Evolutionary conservation across 2,888 invertebrate genomes (phyloP), one percentile per base, ranked within the genome.

Genomic region (Ctenicera cuprea): DNA sequence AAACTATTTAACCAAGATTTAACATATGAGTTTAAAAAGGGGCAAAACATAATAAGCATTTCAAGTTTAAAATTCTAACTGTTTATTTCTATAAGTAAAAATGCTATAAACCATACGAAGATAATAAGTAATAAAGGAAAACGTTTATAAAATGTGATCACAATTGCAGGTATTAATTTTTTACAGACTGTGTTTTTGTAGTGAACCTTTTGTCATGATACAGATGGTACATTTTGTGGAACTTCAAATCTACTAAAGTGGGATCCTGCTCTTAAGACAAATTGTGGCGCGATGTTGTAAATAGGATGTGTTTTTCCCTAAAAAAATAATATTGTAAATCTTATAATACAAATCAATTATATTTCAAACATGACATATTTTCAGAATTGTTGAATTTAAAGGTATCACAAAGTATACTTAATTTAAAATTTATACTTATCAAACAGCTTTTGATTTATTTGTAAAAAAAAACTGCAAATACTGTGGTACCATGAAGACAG

Each of bases 251-350:
- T 82, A 64, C 82, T 84, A 78, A 89, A 91, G 83, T 89, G 87
- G 18, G 86, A 80, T 75, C 88, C 80, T 4, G 90, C 89, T 79
- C 87, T 87, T 71, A 88, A 84, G 1, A 91, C 91, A 61, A 89
- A 86, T 69, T 93, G 92, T 43, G 94, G 91, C 77, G 93, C 92
- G 75, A 96, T 91, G 86, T 96, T 96, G 85, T 94, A 95, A 43
- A 96, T 87, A 0, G 96, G 95, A 88, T 96, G 96, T 45, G 94
- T 92, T 77, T 91, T 89, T 81, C 91, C 86, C 90, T 91, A 83
- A 66, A 87, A 86, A 16, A 67, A 41, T 41, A 38, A 5, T 26
- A 26, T 3, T 26, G 5, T 54, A 54, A 41, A 41, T 12, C 12
- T 12, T 4, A 3, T 41, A 41, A 3, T 8, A 5, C 2, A 3